Evolutionary conservation across 2,113 vertebrate genomes (phyloP).

Genomic region (Forbesichthys papilliferus): DNA sequence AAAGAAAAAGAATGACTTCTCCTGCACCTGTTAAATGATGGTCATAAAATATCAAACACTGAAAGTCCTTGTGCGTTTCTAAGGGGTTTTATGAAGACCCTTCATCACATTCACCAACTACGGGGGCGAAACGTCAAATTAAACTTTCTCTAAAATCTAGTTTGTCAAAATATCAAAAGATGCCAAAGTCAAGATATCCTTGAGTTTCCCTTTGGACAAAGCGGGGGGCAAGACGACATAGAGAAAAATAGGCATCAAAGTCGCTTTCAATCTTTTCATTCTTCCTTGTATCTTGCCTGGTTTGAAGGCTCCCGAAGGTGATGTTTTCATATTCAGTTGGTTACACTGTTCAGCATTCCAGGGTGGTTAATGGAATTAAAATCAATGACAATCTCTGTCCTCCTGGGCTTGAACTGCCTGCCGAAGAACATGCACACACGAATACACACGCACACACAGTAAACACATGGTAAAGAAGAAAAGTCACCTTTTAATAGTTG

Average conservation of each 20-base stretch:
- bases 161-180: slow-evolving; percentile 13
- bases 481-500: neutral
- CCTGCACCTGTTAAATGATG: too few relatives aligned
- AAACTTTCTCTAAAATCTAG: neutral
- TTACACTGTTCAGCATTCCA: slow-evolving; percentile 8
- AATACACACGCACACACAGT: neutral
- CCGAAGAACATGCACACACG: slow-evolving; percentile 20
- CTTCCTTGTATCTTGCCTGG: neutral
- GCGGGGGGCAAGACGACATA: slow-evolving; percentile 20
- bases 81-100: too few relatives aligned
- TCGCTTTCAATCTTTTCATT: slow-evolving; percentile 4
- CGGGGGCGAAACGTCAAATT: neutral
- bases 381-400: slow-evolving; percentile 51
- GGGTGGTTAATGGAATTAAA: slow-evolving; percentile 68
- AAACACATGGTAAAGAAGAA: neutral
- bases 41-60: too few relatives aligned
- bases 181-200: slow-evolving; percentile 36
- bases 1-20: too few relatives aligned
- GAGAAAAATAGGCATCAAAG: slow-evolving; percentile 15
- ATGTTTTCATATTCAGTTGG: slow-evolving; percentile 59
- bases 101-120: too few relatives aligned
- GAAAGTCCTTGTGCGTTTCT: too few relatives aligned
- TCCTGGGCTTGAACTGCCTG: slow-evolving; percentile 62
- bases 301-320: slow-evolving; percentile 29
- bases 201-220: slow-evolving; percentile 44